Evolutionary conservation across 2,113 vertebrate species (phyloP), one percentile per base, ranked within the genome.

Genomic region (Lontra canadensis): DNA sequence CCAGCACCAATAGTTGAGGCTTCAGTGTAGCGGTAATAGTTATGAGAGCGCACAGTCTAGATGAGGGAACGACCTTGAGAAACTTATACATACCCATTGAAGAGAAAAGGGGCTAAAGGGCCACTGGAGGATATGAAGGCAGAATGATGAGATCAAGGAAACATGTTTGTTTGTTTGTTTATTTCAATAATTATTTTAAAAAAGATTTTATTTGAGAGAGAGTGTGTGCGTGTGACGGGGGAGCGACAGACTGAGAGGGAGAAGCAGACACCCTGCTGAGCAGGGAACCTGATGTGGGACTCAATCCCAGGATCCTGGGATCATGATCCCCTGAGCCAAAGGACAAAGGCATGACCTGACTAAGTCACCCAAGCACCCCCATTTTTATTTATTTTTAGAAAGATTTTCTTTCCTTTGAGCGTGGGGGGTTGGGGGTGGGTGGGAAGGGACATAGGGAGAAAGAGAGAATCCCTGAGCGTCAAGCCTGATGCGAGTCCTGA

Each of bases 71-170:
- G 31, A 42, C 21, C 23, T 29, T 74, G 55, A 71, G 42, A 78
- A 71, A 67, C 1, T 44, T 29, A 55, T 1, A 59, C 29, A 57
- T 1, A 79, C 7, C 44, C n/a, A 88, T 13, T 81, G 76, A n/a
- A 82, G 61, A 82, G 20, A 63, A 82, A 86, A 82, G 49, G 82
- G 36, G 36, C 31, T 29, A 80, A 80, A 91, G 34, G 87, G 71
- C 21, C 71, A 65, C 3, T 80, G 47, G 26, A 83, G 7, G 21
- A 71, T 18, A 71, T 21, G 59, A 74, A 80, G 20, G n/a, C 4
- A 55, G 67, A 87, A 8, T 69, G 79, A 71, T 42, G 3, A 76
- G 29, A 52, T 52, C 21, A 76, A n/a, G 21, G 39, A 47, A 44
- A 74, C n/a, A 36, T 2, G 80, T 87, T 87, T 90, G 52, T 52